Evolutionary conservation across 2,113 vertebrate species (phyloP).

Genomic region (Rhadina sibilatrix): DNA sequence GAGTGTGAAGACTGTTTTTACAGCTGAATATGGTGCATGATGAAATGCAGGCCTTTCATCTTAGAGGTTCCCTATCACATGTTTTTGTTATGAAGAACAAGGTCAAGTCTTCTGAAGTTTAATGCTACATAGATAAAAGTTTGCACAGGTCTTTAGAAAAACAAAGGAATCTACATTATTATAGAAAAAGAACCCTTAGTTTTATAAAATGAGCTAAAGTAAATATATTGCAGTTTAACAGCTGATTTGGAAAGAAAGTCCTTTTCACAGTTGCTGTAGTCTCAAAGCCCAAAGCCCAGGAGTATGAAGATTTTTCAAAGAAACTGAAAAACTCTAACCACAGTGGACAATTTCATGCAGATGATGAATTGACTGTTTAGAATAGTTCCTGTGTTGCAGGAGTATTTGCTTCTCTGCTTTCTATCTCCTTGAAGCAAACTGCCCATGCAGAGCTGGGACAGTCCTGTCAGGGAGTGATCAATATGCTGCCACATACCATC

Average conservation of each 20-base stretch:
- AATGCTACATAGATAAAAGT: background rate
- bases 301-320: background rate
- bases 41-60: background rate
- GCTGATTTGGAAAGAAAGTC: background rate
- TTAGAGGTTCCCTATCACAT: background rate
- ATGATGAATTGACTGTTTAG: background rate
- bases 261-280: background rate
- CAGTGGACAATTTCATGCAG: background rate
- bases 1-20: background rate
- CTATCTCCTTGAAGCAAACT: background rate
- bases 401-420: background rate
- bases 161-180: background rate
- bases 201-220: background rate
- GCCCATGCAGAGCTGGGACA: background rate
- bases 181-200: background rate
- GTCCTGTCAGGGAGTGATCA: background rate
- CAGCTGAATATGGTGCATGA: background rate
- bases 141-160: background rate
- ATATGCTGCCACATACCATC: conserved; percentile 12
- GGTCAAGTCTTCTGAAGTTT: background rate
- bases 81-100: background rate
- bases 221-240: background rate
- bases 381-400: background rate
- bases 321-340: background rate
- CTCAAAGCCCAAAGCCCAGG: background rate